Base-by-base conservation (phyloP, 2,888 invertebrate genomes). In the Aromia moschata region DNA sequence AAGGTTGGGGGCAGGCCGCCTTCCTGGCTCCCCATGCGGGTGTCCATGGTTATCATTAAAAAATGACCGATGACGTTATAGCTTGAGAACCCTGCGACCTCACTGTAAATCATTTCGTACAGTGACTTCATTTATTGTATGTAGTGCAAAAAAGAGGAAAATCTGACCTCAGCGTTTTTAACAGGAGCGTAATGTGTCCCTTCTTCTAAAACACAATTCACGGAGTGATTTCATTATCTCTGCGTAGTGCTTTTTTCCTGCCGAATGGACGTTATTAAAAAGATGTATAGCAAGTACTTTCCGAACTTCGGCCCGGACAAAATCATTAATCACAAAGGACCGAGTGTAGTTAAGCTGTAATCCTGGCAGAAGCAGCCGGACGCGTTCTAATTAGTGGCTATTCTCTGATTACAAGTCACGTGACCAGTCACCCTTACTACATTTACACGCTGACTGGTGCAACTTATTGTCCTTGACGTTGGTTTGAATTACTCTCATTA, bases 341-440 rank as follows among this genome's bases (percentile, higher is more conserved):
- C 20, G 58, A 62, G 55, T 62, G 58, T 55, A 58, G 62, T 58
- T 49, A 52, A 58, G 56, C 55, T 44, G 53, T 58, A 62, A 62
- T 62, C 62, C 53, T 47, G 56, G 12, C 56, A 30, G 55, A 55
- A 38, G 36, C 47, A 51, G 38, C 55, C 47, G 31, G 55, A 55
- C 54, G 62, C 56, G 70, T 72, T 69, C 65, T 69, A 71, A 78
- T 78, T 78, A 78, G 76, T 73, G 73, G 71, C 71, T 70, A 75
- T 74, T 74, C 77, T 76, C 74, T 77, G 76, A 78, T 78, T 78
- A 78, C 75, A 74, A 74, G 75, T 75, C 77, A 78, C 76, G 76
- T 77, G 77, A 77, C 73, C 70, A 67, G 69, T 72, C 73, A 70
- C 72, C 72, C 74, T 70, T 59, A 67, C 70, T 74, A 70, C 70